These are phyloP conservation scores for Sebastes variabilis DNA, from an alignment of 2,797 vertebrate genomes.

Conservation along the genomic window DNA sequence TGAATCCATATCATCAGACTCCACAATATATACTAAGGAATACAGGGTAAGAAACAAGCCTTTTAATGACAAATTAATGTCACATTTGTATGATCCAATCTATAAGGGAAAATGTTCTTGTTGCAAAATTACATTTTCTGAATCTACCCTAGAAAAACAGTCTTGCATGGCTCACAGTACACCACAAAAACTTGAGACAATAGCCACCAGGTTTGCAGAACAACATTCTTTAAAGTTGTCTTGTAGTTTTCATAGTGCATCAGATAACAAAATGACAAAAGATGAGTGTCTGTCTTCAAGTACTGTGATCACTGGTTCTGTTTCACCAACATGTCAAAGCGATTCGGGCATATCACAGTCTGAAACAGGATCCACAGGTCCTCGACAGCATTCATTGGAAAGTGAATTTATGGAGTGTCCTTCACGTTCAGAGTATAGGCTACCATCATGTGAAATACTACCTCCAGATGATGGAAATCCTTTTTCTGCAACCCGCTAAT, in stretches of 20 bases:
- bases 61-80: slow-evolving; percentile 23
- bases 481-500: neutral
- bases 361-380: neutral
- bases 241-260: neutral
- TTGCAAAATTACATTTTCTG: neutral
- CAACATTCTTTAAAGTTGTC: neutral
- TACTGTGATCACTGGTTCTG: neutral
- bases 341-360: neutral
- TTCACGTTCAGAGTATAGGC: neutral
- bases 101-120: slow-evolving; percentile 40
- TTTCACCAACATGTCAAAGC: neutral
- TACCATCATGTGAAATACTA: neutral
- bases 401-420: neutral
- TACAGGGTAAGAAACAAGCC: neutral
- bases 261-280: neutral
- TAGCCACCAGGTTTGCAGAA: neutral
- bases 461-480: no score
- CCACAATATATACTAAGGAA: neutral
- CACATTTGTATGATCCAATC: slow-evolving; percentile 47
- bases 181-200: neutral
- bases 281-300: neutral
- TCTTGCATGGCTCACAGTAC: neutral
- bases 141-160: neutral
- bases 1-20: neutral
- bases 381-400: neutral